Evolutionary conservation across 2,113 vertebrate genomes (phyloP).

Genomic region (Bombycilla garrulus): DNA sequence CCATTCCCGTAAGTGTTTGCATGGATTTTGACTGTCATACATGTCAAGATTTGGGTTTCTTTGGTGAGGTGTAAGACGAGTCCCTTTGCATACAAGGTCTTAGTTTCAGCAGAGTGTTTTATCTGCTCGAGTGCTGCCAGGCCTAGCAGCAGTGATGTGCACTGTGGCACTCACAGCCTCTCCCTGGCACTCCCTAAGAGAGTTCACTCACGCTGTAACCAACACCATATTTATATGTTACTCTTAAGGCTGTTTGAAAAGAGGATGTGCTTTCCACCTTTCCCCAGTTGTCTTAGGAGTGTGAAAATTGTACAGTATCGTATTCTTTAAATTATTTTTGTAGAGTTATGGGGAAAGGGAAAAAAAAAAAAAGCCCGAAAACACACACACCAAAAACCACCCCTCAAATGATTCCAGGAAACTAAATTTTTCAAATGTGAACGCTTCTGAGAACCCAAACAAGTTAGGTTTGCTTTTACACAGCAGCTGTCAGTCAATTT

Average conservation of each 20-base stretch:
- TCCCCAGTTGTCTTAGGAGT: not conserved
- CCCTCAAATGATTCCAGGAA: not conserved
- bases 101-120: not conserved
- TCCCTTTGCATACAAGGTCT: not conserved
- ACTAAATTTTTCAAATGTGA: not conserved
- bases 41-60: not conserved
- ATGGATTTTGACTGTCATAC: not conserved
- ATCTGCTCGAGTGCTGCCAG: not conserved
- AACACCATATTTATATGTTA: not conserved
- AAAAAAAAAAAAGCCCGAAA: not conserved
- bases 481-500: constrained; percentile 36
- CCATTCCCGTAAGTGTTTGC: not conserved
- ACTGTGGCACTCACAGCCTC: not conserved
- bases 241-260: not conserved
- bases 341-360: not conserved
- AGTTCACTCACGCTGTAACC: not conserved
- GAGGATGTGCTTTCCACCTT: not conserved
- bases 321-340: not conserved
- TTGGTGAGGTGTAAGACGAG: not conserved
- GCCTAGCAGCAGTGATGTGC: not conserved
- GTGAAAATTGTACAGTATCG: not conserved
- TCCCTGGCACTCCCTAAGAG: constrained; percentile 7
- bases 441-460: constrained; percentile 6
- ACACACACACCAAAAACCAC: not conserved
- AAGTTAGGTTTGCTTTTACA: not conserved